These are phyloP conservation scores for Danio jaintianensis DNA, from an alignment of 2,797 vertebrate species.

Conservation along the genomic window DNA sequence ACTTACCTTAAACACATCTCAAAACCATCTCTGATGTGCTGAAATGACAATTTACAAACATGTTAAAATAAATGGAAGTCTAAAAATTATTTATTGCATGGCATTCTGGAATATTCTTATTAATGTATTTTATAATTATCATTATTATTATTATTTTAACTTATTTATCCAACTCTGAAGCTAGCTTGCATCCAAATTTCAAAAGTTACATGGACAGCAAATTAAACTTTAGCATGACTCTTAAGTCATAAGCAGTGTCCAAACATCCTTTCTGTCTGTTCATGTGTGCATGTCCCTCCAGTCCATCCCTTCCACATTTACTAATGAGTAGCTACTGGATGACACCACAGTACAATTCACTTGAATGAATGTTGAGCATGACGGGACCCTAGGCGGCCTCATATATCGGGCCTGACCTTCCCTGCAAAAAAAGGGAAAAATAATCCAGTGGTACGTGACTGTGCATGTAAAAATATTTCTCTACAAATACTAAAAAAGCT, in stretches of 20 bases:
- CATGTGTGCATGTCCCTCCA: slow-evolving; percentile 39
- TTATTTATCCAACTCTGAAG: neutral
- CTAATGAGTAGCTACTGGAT: slow-evolving; percentile 22
- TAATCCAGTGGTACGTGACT: neutral
- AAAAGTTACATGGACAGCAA: slow-evolving; percentile 49
- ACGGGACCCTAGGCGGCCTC: neutral
- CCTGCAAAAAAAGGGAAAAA: neutral
- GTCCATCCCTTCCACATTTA: slow-evolving; percentile 43
- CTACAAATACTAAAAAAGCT: neutral
- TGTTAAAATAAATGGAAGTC: neutral
- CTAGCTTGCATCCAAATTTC: slow-evolving; percentile 5
- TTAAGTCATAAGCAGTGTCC: slow-evolving; percentile 56
- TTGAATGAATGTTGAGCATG: slow-evolving; percentile 2
- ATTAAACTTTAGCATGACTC: slow-evolving; percentile 66
- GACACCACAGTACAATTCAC: slow-evolving; percentile 19
- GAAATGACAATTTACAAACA: neutral
- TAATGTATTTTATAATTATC: neutral
- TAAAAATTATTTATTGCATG: neutral
- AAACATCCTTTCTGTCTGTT: slow-evolving; percentile 25
- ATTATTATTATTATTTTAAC: neutral
- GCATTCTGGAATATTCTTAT: neutral
- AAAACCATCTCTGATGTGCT: neutral
- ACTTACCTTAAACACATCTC: neutral
- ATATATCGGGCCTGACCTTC: slow-evolving; percentile 17
- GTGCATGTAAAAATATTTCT: slow-evolving; percentile 7